A percentile compares a stretch with the other conserved stretches of the same genome.
These are phyloP conservation scores for Caenorhabditis sinica DNA, from an alignment of 2,888 invertebrate genomes.

Conservation along the genomic window DNA sequence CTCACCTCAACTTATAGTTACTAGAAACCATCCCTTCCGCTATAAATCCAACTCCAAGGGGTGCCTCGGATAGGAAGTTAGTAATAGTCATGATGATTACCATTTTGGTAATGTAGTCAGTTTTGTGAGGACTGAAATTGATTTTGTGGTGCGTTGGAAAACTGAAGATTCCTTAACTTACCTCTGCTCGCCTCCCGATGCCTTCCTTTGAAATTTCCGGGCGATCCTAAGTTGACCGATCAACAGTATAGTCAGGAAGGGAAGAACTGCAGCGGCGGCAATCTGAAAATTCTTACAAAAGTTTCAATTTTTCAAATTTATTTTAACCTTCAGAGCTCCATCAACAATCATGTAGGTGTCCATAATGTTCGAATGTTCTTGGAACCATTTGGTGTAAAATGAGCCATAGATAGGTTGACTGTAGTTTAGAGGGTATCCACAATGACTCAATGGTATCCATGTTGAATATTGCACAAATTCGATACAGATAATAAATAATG, in stretches of 20 bases:
- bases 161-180: not conserved
- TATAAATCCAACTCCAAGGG: not conserved
- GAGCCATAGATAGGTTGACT: not conserved
- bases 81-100: conserved; percentile 25
- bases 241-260: conserved; percentile 7
- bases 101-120: conserved; percentile 11
- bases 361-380: not conserved
- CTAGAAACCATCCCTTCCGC: not conserved
- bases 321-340: not conserved
- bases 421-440: not conserved
- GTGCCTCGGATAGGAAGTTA: not conserved
- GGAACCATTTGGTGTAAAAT: not conserved
- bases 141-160: not conserved
- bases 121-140: no score
- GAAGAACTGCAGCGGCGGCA: not conserved
- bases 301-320: not conserved
- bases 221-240: conserved; percentile 1
- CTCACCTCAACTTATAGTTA: not conserved
- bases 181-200: no score
- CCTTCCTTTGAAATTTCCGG: not conserved
- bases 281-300: not conserved
- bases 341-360: not conserved
- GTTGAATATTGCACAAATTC: not conserved
- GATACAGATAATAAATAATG: not conserved
- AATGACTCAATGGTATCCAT: not conserved